Percentiles rank a stretch among this genome's conserved stretches.
Conservation (phyloP, 2,113 vertebrate genomes). For the Mormyrus iriodes region DNA sequence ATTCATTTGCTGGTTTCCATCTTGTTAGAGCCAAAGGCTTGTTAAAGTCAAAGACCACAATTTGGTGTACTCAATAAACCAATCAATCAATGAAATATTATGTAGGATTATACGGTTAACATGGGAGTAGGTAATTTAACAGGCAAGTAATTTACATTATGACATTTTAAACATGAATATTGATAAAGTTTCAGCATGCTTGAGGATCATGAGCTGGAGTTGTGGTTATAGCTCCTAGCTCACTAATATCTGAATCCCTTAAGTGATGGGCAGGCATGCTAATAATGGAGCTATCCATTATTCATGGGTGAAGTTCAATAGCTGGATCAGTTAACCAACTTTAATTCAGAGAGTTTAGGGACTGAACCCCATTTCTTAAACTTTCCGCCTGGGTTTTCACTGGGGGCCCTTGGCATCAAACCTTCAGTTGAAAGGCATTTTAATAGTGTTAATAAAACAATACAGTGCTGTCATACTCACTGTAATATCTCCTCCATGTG, state of each 20-base stretch:
- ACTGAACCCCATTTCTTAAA: not conserved
- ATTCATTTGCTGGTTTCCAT: not conserved
- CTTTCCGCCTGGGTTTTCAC: constrained; percentile 1
- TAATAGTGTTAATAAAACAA: constrained; percentile 20
- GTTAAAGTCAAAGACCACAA: not conserved
- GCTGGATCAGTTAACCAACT: not conserved
- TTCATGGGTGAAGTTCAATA: not conserved
- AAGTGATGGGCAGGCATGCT: not conserved
- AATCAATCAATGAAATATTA: not conserved
- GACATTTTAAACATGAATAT: not conserved
- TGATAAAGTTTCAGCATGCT: not conserved
- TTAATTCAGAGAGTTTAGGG: not conserved
- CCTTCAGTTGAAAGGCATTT: constrained; percentile 27
- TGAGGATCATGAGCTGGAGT: not conserved
- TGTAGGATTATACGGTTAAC: not conserved
- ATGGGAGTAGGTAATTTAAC: not conserved
- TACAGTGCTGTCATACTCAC: constrained; percentile 4
- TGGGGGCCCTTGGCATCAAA: not conserved
- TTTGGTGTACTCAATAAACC: not conserved
- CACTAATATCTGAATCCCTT: not conserved
- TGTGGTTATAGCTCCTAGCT: not conserved
- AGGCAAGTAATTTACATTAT: not conserved
- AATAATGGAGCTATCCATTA: not conserved
- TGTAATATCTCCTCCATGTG: constrained; percentile 24
- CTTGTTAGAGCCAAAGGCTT: not conserved